Evolutionary conservation across 2,888 invertebrate genomes (phyloP), one percentile per base, ranked within the genome.

Genomic region (Marasmarcha lunaedactyla): DNA sequence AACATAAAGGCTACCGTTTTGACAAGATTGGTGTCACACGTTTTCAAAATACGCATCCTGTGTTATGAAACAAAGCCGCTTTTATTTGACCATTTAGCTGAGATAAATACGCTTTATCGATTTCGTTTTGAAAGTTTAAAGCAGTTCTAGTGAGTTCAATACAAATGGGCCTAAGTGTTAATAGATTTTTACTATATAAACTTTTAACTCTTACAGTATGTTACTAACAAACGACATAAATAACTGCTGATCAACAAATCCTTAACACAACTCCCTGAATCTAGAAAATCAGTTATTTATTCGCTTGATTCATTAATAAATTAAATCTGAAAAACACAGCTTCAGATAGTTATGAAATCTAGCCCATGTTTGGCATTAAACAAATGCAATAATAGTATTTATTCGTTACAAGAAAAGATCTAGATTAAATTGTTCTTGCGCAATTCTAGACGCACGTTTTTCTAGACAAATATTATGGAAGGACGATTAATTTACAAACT

Each of bases 381-480:
- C 78, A 74, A 79, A 78, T 78, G 79, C 78, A 76, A 59, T 58
- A 64, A 69, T 73, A 57, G 76, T 77, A n/a, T n/a, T n/a, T n/a
- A n/a, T n/a, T n/a, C n/a, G 78, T 59, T 63, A 55, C 76, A 77
- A 30, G 20, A 30, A 25, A 30, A 30, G 30, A 30, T 30, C 11
- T 30, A 36, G 38, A 34, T 36, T 39, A 40, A 12, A 35, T 42
- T 36, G 36, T 33, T 38, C 26, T 2, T 27, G 20, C 20, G 6
- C 15, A 3, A 10, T 15, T 15, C 25, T 10, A n/a, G 13, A 10
- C 27, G 15, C 27, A 27, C 25, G 4, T 12, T 5, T 27, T n/a
- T 10, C 30, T 30, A 30, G 30, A 30, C 51, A 53, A 53, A 49
- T 59, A 57, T 49, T 46, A 58, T 73, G 69, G 72, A 77, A 78